These are phyloP conservation scores for Micropterix aruncella DNA, from an alignment of 2,888 invertebrate genomes.

Conservation along the genomic window DNA sequence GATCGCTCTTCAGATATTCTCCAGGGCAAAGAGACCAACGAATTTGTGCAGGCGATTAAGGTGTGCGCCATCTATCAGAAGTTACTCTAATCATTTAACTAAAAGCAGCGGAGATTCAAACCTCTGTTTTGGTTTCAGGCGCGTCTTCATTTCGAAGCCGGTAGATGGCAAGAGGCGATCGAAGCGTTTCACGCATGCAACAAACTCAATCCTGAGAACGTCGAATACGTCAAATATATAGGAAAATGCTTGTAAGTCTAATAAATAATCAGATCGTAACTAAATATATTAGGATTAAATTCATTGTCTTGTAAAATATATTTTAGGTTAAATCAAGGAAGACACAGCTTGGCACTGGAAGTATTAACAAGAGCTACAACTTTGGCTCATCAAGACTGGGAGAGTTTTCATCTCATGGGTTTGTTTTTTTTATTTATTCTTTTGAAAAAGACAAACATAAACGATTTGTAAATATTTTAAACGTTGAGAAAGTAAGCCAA, in stretches of 20 bases:
- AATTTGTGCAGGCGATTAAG: not conserved
- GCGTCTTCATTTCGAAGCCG: not conserved
- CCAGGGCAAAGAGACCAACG: not conserved
- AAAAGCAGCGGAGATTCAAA: no score
- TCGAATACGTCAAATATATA: not conserved
- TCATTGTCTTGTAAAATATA: not conserved
- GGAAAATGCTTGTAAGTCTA: not conserved
- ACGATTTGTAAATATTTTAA: no score
- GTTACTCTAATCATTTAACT: no score
- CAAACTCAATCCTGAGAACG: not conserved
- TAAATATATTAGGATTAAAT: not conserved
- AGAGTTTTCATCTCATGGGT: not conserved
- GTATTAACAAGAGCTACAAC: not conserved
- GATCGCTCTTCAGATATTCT: not conserved
- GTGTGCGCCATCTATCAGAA: not conserved
- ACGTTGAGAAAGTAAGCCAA: no score
- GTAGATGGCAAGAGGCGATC: not conserved
- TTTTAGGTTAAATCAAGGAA: not conserved
- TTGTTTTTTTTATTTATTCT: no score
- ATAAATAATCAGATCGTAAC: not conserved
- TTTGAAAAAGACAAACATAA: no score
- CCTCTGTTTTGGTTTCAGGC: not conserved
- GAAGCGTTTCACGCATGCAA: not conserved
- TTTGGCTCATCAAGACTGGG: not conserved
- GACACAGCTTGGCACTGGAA: not conserved